A percentile compares a stretch with the other conserved stretches of the same genome.
Conservation (phyloP, 2,888 invertebrate genomes). For the Drosophila mettleri region DNA sequence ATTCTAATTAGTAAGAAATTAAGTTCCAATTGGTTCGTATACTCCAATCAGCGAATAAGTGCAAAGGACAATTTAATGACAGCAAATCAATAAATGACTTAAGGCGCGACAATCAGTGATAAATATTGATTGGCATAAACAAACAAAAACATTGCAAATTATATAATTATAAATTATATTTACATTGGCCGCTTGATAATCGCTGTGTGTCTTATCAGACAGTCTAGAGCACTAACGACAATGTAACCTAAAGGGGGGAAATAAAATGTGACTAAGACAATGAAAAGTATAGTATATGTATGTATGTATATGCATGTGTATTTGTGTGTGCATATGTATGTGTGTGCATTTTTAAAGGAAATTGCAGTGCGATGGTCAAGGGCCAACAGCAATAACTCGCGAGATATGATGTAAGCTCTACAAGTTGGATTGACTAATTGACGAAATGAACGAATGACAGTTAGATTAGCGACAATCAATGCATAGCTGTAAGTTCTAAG, state of each 20-base stretch:
- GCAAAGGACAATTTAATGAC: not conserved
- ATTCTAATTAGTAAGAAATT: not conserved
- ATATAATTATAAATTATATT: constrained; percentile 11
- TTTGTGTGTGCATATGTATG: not conserved
- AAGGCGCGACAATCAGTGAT: not conserved
- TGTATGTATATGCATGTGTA: not conserved
- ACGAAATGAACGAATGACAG: not conserved
- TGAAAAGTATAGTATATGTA: not conserved
- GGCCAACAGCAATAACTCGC: not conserved
- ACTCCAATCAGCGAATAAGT: not conserved
- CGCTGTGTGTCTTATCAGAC: constrained; percentile 6
- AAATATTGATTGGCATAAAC: constrained; percentile 3
- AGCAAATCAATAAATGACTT: constrained; percentile 1
- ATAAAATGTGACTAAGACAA: constrained; percentile 3
- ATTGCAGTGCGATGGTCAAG: constrained; percentile 1
- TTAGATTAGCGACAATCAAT: not conserved
- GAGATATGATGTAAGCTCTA: constrained; percentile 7
- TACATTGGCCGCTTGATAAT: constrained; percentile 5
- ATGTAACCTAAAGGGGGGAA: not conserved
- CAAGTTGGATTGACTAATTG: not conserved
- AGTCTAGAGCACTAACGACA: not conserved
- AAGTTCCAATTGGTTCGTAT: not conserved
- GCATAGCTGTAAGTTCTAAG: constrained; percentile 4
- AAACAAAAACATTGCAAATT: constrained; percentile 3
- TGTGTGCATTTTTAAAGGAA: not conserved